Evolutionary conservation across 1,140 invertebrate genomes (phyloP), one percentile per base, ranked within the genome.

Genomic region (Sesamia nonagrioides): DNA sequence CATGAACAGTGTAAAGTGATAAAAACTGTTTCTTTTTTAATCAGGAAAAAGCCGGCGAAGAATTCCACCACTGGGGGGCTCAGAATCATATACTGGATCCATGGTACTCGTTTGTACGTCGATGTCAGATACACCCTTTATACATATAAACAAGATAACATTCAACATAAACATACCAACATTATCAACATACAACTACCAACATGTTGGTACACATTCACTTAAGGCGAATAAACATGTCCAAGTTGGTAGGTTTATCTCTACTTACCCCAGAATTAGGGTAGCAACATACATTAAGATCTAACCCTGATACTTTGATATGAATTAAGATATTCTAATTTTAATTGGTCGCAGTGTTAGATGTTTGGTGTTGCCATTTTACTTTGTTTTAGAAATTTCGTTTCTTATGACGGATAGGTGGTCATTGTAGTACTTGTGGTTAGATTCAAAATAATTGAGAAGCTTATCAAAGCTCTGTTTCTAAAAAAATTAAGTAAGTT

Each of bases 261-360:
- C 86, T 54, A 78, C 76, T 92, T 91, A 91, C 90, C 86, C 89
- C 86, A 80, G 88, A 93, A 94, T 93, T 94, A 93, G 92, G 92
- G 91, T 89, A 92, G 86, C 87, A 80, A 86, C 89, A 90, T 89
- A 83, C 90, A 91, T 94, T 93, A 92, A 93, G 92, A 94, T 94
- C 89, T 7, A 93, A 90, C 92, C 92, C 91, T 79, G 92, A 94
- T 94, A 92, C 89, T 91, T 91, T 87, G 92, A 94, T 94, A 92
- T 92, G 92, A 92, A 94, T 94, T 94, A 94, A 94, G 92, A 94
- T 94, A 94, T 94, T 94, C 92, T 94, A 94, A 94, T 94, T 94
- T 92, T 94, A 94, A 94, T 93, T 94, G 92, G 84, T 74, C 80
- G 77, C 76, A 56, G 60, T 77, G 72, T 76, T n/a, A n/a, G 82